A percentile compares a stretch with the other conserved stretches of the same genome.
phyloP scores from a whole-genome alignment of 2,888 invertebrate species.

The Phortica okadai region DNA sequence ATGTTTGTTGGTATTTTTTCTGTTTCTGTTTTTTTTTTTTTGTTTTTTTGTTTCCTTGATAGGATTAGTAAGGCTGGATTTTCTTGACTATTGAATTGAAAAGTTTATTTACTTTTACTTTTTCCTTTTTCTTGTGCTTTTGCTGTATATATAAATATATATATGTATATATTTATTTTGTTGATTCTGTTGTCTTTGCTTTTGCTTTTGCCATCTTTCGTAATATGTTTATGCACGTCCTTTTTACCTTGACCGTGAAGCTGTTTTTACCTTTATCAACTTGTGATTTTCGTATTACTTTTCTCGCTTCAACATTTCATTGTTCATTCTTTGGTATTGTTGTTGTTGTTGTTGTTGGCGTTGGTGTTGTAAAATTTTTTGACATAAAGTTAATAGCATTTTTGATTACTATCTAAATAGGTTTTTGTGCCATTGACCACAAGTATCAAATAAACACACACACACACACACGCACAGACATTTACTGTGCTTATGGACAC shows the following conservation, averaged over 20 bases:
- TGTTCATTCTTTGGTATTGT: background rate
- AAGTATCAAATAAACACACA: conserved; percentile 21
- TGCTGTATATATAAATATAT: conserved; percentile 5
- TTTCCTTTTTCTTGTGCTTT: conserved; percentile 18
- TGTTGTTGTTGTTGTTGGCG: background rate
- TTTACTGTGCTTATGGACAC: background rate
- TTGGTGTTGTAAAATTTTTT: conserved; percentile 58
- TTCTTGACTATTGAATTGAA: conserved; percentile 62
- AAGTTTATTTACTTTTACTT: conserved; percentile 55
- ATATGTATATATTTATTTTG: background rate
- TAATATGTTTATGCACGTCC: conserved; percentile 23
- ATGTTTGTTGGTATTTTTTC: conserved; percentile 35
- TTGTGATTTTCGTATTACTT: background rate
- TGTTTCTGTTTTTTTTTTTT: background rate
- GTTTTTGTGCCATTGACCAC: conserved; percentile 63
- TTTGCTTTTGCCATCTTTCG: background rate
- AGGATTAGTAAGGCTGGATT: conserved; percentile 46
- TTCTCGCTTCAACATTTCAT: conserved; percentile 28
- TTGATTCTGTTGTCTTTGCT: background rate
- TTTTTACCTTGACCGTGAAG: conserved; percentile 49
- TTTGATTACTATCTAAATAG: conserved; percentile 63
- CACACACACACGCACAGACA: too few species aligned
- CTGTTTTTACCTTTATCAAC: background rate
- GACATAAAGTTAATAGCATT: conserved; percentile 64
- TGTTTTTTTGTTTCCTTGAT: conserved; percentile 18